Conservation (phyloP, 2,797 vertebrate genomes). For the Myotis vivesi region DNA sequence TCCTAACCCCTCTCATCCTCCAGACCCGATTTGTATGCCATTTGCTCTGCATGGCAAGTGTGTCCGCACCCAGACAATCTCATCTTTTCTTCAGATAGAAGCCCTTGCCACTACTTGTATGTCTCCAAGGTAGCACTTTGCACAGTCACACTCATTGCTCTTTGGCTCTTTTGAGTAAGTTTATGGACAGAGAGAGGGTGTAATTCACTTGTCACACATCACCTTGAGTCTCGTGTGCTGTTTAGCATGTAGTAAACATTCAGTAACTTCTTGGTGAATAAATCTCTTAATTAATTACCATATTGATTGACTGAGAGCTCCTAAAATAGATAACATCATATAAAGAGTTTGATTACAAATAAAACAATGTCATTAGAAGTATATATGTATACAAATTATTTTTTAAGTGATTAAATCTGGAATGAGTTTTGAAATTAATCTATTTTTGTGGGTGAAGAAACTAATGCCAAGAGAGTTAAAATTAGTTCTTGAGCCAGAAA, state of each 20-base stretch:
- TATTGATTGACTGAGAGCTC: neutral
- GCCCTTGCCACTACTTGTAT: neutral
- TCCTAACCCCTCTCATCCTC: neutral
- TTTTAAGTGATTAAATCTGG: neutral
- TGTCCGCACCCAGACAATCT: neutral
- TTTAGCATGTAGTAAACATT: neutral
- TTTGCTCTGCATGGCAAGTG: neutral
- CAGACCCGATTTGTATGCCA: neutral
- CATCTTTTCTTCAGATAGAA: neutral
- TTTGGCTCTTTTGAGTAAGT: neutral
- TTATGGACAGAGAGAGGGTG: accelerated
- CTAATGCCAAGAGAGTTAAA: neutral
- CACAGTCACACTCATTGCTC: neutral
- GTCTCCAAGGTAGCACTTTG: neutral
- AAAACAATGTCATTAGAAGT: neutral
- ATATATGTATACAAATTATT: neutral
- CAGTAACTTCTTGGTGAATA: neutral
- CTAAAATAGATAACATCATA: neutral
- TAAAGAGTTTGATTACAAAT: neutral
- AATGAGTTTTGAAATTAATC: slow-evolving; percentile 27
- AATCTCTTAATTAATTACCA: neutral
- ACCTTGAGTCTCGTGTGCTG: neutral
- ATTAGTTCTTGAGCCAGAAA: neutral
- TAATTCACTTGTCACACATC: neutral
- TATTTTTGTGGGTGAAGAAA: neutral